Base-by-base conservation (phyloP, 2,888 invertebrate species). In the Endotricha flammealis region DNA sequence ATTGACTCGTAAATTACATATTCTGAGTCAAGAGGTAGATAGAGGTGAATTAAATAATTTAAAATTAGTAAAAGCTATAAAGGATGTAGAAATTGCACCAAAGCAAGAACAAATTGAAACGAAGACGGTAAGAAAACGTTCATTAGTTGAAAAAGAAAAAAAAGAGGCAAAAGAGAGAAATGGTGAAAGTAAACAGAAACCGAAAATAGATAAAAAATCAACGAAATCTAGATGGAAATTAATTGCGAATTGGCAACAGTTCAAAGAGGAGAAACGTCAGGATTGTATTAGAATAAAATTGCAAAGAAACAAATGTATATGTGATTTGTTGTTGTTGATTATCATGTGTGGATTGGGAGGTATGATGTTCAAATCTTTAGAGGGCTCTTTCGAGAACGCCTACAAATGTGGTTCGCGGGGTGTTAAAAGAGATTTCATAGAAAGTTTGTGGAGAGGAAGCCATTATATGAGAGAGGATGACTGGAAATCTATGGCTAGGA, bases 321-420 rank as follows among this genome's bases (percentile, higher is more conserved):
- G 90, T 28, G 90, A 93, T 53, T 66, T 93, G 12, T 68, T 95
- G n/a, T 53, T 94, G 13, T 74, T 94, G 23, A 78, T 93, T 12
- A 88, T 94, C 37, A 88, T 92, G 49, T 92, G 93, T 55, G 95
- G 95, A 3, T 78, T 93, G 31, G 95, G 95, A 1, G 95, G 93
- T 0, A 87, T 95, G 31, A 82, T 94, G 55, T 95, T 96, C 57
- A 92, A 93, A 46, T 91, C 92, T 46, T 91, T 93, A 12, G 97
- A 97, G 68, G 95, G 95, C 2, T 90, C 92, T 1, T 93, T 95
- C 54, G 96, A 97, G 64, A 90, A 93, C 42, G 92, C 92, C 44
- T 95, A 94, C 76, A 96, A 96, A 78, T 95, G 95, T 64, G 94
- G 95, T 5, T 94, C 95, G 27, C 94, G 95, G 54, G 88, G 93